Percentiles rank a stretch among this genome's conserved stretches.
Evolutionary conservation across 2,113 vertebrate genomes (phyloP).

Genomic region (Brienomyrus longianalis): DNA sequence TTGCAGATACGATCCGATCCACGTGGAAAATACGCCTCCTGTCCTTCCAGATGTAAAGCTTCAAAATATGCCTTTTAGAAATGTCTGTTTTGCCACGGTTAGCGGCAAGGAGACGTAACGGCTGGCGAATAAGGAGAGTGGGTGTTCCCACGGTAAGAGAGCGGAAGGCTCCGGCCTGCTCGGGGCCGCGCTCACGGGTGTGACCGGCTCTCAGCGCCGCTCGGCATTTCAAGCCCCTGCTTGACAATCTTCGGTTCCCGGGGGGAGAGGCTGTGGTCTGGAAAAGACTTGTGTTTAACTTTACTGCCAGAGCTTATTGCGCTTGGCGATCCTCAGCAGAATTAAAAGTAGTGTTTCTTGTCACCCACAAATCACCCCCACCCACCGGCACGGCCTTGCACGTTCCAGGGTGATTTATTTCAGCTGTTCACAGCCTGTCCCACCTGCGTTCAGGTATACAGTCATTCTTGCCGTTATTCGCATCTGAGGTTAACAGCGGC

Average conservation of each 20-base stretch:
- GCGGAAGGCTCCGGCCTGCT: slow-evolving; percentile 19
- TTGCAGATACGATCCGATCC: neutral
- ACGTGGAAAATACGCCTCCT: slow-evolving; percentile 24
- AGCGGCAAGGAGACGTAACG: neutral
- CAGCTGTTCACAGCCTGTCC: slow-evolving; percentile 44
- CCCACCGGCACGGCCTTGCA: neutral
- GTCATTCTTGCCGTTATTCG: slow-evolving; percentile 30
- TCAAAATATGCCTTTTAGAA: slow-evolving; percentile 18
- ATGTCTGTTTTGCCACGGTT: slow-evolving; percentile 21
- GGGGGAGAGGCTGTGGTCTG: slow-evolving; percentile 73
- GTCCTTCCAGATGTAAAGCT: slow-evolving; percentile 23
- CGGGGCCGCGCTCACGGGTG: slow-evolving; percentile 32
- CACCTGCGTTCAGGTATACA: neutral
- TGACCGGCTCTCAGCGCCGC: slow-evolving; percentile 28
- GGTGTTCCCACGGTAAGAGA: slow-evolving; percentile 15
- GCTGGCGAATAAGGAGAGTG: slow-evolving; percentile 11
- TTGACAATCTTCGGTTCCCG: slow-evolving; percentile 48
- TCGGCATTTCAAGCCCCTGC: neutral
- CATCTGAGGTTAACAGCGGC: neutral
- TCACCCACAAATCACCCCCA: slow-evolving; percentile 36
- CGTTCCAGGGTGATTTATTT: neutral
- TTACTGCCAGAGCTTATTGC: slow-evolving; percentile 65
- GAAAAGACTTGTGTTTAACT: slow-evolving; percentile 69
- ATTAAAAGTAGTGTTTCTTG: slow-evolving; percentile 58
- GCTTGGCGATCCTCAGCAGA: slow-evolving; percentile 69